Conservation (phyloP, 2,113 vertebrate species). For the Menura novaehollandiae region DNA sequence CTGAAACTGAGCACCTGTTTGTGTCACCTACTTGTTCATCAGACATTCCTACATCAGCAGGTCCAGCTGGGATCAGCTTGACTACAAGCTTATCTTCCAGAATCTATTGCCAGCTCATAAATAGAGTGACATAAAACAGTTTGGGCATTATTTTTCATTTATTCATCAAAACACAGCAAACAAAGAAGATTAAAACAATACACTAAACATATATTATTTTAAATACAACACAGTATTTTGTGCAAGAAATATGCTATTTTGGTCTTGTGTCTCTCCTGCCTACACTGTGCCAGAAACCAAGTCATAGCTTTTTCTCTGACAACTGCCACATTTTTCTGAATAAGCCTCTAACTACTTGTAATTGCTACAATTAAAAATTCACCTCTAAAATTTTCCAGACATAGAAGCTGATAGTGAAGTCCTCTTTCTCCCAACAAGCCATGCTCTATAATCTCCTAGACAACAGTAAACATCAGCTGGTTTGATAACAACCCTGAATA, state of each 20-base stretch:
- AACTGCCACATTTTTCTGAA: neutral
- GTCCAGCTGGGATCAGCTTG: neutral
- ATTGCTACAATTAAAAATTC: neutral
- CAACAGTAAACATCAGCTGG: neutral
- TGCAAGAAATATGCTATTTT: neutral
- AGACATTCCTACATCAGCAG: neutral
- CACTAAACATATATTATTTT: neutral
- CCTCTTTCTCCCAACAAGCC: neutral
- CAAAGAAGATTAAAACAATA: neutral
- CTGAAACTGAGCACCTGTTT: neutral
- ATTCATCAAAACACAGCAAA: neutral
- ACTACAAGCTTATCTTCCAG: neutral
- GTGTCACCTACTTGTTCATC: neutral
- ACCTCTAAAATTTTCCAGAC: neutral
- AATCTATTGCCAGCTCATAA: neutral
- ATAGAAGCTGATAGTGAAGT: neutral
- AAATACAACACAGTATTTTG: neutral
- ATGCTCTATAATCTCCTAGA: neutral
- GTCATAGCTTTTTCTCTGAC: neutral
- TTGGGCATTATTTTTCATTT: neutral
- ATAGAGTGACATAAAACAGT: neutral
- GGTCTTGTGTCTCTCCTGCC: neutral
- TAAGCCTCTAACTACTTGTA: neutral
- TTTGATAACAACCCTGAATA: neutral
- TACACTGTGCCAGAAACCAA: neutral